Evolutionary conservation across 2,888 invertebrate genomes (phyloP).

Genomic region (Hemistola chrysoprasaria): DNA sequence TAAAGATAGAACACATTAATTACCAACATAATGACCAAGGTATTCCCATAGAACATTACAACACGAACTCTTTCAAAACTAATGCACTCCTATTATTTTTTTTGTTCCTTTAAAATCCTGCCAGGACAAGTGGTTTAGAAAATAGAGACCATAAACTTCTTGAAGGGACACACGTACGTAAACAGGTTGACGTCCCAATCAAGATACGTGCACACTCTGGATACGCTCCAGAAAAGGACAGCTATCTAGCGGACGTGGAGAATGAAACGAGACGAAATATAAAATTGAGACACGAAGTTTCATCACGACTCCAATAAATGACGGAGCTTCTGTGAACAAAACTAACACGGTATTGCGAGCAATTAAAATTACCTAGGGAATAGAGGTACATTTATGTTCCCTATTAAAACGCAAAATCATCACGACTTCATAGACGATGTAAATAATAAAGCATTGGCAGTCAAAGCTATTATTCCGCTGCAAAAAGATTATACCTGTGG

Average conservation of each 20-base stretch:
- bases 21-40: constrained; percentile 26
- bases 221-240: constrained; percentile 40
- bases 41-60: constrained; percentile 28
- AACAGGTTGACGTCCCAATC: constrained; percentile 61
- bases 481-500: constrained; percentile 21
- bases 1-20: constrained; percentile 25
- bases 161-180: constrained; percentile 41
- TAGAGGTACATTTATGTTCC: constrained; percentile 6
- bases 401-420: neutral
- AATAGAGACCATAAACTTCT: constrained; percentile 28
- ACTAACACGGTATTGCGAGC: constrained; percentile 18
- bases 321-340: constrained; percentile 31
- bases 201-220: constrained; percentile 43
- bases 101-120: constrained; percentile 7
- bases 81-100: constrained; percentile 23
- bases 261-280: constrained; percentile 37
- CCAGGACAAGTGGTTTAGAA: constrained; percentile 23
- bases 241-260: constrained; percentile 24
- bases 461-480: constrained; percentile 5
- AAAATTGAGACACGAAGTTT: constrained; percentile 34
- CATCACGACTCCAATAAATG: constrained; percentile 39
- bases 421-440: neutral
- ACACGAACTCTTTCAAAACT: constrained; percentile 22
- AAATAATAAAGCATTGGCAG: constrained; percentile 6
- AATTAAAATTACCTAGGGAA: constrained; percentile 21